phyloP scores from a whole-genome alignment of 2,113 vertebrate species.

The Phrynocephalus versicolor region DNA sequence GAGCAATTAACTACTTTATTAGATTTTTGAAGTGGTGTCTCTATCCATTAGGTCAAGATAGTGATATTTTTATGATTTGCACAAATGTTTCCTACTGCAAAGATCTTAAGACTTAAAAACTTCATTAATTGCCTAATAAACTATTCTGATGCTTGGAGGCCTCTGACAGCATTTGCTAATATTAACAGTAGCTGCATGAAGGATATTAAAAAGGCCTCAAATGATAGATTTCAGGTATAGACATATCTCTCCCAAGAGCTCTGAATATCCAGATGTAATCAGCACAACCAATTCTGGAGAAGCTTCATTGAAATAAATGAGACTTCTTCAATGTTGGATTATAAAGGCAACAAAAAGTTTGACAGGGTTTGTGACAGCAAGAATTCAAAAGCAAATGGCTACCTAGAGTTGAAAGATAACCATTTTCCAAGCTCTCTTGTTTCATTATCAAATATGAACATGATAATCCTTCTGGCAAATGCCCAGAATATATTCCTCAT shows the following conservation, averaged over 20 bases:
- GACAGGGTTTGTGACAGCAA: neutral
- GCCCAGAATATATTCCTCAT: too few species aligned
- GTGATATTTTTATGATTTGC: slow-evolving; percentile 34
- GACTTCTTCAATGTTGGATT: neutral
- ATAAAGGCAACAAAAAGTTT: neutral
- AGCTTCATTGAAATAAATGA: neutral
- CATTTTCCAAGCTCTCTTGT: neutral
- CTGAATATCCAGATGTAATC: neutral
- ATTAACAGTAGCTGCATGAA: neutral
- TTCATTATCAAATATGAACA: neutral
- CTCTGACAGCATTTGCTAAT: neutral
- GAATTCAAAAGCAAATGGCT: neutral
- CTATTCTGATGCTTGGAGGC: neutral
- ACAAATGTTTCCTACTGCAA: slow-evolving; percentile 19
- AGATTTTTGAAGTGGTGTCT: slow-evolving; percentile 28
- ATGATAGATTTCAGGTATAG: neutral
- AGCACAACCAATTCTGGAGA: neutral
- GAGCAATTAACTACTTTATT: slow-evolving; percentile 36
- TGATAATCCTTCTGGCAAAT: neutral
- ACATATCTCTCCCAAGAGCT: neutral
- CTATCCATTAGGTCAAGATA: slow-evolving; percentile 27
- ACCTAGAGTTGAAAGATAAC: neutral
- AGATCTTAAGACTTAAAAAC: slow-evolving; percentile 18
- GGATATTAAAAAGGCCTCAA: neutral
- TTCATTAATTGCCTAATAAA: slow-evolving; percentile 32